These are phyloP conservation scores for Siniperca scherzeri DNA, from an alignment of 2,797 vertebrate species.

Conservation along the genomic window DNA sequence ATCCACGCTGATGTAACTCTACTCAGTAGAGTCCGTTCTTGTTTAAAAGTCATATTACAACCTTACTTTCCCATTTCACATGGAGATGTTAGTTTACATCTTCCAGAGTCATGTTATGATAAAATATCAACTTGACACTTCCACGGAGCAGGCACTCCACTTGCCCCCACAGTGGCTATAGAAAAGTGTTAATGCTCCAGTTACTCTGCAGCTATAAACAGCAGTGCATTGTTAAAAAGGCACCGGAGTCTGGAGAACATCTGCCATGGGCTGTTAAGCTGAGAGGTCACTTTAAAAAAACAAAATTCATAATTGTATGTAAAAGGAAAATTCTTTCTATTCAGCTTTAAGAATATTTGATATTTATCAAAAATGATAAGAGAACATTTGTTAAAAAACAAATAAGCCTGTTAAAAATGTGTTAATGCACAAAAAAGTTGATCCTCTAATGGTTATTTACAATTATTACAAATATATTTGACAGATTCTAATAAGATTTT, in stretches of 20 bases:
- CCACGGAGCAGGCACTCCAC: background rate
- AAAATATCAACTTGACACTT: background rate
- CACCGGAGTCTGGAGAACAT: conserved; percentile 1
- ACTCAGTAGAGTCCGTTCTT: background rate
- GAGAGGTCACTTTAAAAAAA: background rate
- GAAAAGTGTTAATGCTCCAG: conserved; percentile 17
- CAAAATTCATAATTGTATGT: background rate
- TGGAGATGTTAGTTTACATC: background rate
- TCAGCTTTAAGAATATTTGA: background rate
- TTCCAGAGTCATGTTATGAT: background rate
- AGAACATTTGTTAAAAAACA: no score
- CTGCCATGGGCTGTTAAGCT: background rate
- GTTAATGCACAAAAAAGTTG: no score
- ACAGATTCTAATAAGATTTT: no score
- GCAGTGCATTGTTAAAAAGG: conserved; percentile 5
- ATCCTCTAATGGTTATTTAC: no score
- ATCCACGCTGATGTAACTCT: background rate
- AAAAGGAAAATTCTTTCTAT: background rate
- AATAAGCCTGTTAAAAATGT: no score
- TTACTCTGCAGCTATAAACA: background rate
- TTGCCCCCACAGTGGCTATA: background rate
- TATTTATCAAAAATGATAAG: no score
- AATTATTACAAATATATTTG: no score
- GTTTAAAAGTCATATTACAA: background rate
- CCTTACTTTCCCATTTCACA: background rate